Conservation (phyloP, 1,140 invertebrate species). For the Drosophila azteca region DNA sequence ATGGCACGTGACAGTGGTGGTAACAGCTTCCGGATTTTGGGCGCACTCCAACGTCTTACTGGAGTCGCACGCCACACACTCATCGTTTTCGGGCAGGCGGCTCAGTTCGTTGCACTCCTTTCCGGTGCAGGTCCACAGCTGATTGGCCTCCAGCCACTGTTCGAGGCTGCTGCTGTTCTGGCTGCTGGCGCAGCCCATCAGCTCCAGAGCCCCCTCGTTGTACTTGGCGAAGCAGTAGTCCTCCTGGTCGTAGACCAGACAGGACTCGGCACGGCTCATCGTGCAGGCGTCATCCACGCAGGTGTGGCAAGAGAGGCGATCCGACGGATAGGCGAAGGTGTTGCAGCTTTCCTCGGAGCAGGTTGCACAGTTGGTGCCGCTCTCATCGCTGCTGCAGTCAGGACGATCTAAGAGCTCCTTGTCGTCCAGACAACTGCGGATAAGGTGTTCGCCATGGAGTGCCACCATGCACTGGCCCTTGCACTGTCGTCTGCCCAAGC, state of each 20-base stretch:
- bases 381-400: conserved; percentile 48
- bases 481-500: conserved; percentile 44
- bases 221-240: conserved; percentile 79
- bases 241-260: conserved; percentile 35
- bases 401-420: conserved; percentile 63
- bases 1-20: conserved; percentile 34
- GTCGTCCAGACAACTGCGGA: conserved; percentile 73
- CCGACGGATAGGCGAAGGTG: conserved; percentile 60
- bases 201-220: conserved; percentile 33
- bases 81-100: conserved; percentile 40
- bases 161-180: conserved; percentile 61
- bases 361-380: conserved; percentile 53
- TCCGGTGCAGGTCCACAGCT: conserved; percentile 50
- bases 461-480: conserved; percentile 71
- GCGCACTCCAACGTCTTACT: conserved; percentile 58
- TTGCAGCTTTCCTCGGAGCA: conserved; percentile 57
- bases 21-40: conserved; percentile 50
- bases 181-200: conserved; percentile 66
- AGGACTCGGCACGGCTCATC: conserved; percentile 42
- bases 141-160: conserved; percentile 52
- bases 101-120: conserved; percentile 59
- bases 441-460: conserved; percentile 32
- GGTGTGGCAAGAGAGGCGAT: conserved; percentile 66
- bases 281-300: conserved; percentile 44
- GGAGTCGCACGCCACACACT: conserved; percentile 70